A percentile compares a stretch with the other conserved stretches of the same genome.
Conservation (phyloP, 2,797 vertebrate genomes). For the Sandelia bainsii region DNA sequence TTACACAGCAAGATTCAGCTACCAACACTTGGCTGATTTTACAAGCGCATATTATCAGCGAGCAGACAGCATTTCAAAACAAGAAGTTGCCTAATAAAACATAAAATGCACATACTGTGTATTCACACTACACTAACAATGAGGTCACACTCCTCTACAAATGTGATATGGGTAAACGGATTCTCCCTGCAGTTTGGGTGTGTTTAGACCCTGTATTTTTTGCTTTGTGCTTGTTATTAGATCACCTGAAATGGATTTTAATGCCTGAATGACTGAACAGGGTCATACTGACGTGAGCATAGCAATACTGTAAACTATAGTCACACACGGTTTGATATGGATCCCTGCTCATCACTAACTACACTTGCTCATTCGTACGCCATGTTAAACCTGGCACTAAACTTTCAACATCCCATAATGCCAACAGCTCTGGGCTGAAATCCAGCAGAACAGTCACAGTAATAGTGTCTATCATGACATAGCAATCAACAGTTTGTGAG, state of each 20-base stretch:
- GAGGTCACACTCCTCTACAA: slow-evolving; percentile 28
- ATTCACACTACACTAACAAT: slow-evolving; percentile 42
- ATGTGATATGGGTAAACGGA: slow-evolving; percentile 36
- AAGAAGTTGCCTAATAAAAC: slow-evolving; percentile 47
- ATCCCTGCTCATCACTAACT: slow-evolving; percentile 55
- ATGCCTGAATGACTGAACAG: slow-evolving; percentile 22
- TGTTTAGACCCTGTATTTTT: slow-evolving; percentile 33
- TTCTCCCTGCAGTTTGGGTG: slow-evolving; percentile 10
- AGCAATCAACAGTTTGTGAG: slow-evolving; percentile 54
- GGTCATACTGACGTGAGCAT: slow-evolving; percentile 34
- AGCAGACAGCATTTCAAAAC: slow-evolving; percentile 34
- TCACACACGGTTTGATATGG: slow-evolving; percentile 30
- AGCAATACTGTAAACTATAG: slow-evolving; percentile 30
- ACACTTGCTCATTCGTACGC: slow-evolving; percentile 48
- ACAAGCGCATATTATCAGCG: slow-evolving; percentile 37
- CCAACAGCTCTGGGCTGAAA: slow-evolving; percentile 32
- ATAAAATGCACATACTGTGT: slow-evolving; percentile 40
- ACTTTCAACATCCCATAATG: slow-evolving; percentile 38
- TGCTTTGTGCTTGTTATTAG: slow-evolving; percentile 30
- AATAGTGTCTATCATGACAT: slow-evolving; percentile 25
- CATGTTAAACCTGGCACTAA: slow-evolving; percentile 43
- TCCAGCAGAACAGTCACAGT: slow-evolving; percentile 18
- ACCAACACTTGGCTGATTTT: slow-evolving; percentile 51
- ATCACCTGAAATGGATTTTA: slow-evolving; percentile 42
- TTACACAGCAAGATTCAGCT: slow-evolving; percentile 27